phyloP scores from a whole-genome alignment of 2,797 vertebrate species.

The Cryptoprocta ferox region DNA sequence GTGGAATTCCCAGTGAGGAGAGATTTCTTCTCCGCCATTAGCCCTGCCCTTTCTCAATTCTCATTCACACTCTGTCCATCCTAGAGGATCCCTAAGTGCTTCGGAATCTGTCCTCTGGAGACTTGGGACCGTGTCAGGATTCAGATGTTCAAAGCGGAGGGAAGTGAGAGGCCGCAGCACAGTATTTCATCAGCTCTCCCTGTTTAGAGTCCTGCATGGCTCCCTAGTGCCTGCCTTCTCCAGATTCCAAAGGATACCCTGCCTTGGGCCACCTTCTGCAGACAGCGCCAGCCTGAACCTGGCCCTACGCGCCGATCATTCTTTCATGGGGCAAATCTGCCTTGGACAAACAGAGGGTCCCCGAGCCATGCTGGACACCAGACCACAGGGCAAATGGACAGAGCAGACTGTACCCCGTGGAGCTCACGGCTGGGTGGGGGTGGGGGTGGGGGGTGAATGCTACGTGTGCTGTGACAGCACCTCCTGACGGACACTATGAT shows the following conservation, averaged over 20 bases:
- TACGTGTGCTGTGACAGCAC: neutral
- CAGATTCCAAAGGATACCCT: neutral
- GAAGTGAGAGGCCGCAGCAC: rapidly evolving
- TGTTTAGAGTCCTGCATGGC: neutral
- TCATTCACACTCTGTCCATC: neutral
- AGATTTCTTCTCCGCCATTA: neutral
- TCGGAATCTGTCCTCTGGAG: neutral
- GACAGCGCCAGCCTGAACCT: neutral
- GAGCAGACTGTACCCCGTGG: neutral
- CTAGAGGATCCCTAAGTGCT: neutral
- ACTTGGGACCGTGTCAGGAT: neutral
- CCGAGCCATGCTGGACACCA: neutral
- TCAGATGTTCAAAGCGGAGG: neutral
- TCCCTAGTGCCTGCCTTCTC: neutral
- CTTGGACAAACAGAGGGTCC: neutral
- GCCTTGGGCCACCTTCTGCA: neutral
- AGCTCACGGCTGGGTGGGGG: neutral
- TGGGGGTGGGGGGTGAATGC: rapidly evolving
- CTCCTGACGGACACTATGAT: rapidly evolving
- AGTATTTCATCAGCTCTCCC: neutral
- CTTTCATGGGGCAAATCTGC: neutral
- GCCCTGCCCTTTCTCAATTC: neutral
- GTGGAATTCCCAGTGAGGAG: neutral
- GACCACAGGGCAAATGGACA: neutral
- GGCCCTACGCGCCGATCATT: too few relatives aligned